Percentiles rank a stretch among this genome's conserved stretches.
Evolutionary conservation across 2,113 vertebrate genomes (phyloP).

Genomic region (Orycteropus afer): DNA sequence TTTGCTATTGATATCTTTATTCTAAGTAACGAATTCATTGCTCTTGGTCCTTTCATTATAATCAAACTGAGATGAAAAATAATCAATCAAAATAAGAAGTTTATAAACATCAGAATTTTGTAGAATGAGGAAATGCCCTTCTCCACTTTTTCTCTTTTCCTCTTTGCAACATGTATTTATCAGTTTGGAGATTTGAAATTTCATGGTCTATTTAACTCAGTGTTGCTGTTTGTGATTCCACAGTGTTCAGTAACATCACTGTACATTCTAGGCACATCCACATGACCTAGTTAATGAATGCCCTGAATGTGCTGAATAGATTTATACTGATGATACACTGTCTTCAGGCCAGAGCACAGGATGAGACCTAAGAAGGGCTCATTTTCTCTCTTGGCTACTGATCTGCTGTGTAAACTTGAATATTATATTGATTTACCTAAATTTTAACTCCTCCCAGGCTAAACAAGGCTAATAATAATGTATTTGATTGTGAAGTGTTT

Average conservation of each 20-base stretch:
- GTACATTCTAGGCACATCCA: conserved; percentile 57
- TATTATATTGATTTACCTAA: conserved; percentile 27
- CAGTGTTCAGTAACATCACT: not conserved
- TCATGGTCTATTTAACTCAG: conserved; percentile 44
- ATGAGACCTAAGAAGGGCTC: conserved; percentile 1
- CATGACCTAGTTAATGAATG: conserved; percentile 50
- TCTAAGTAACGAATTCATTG: not conserved
- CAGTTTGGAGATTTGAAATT: conserved; percentile 33
- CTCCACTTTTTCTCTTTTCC: not conserved
- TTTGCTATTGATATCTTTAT: not conserved
- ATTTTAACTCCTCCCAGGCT: not conserved
- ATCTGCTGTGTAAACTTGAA: conserved; percentile 53
- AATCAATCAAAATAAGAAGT: not conserved
- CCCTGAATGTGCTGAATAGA: not conserved
- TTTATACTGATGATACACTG: conserved; percentile 26
- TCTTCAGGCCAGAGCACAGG: not conserved
- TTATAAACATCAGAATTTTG: not conserved
- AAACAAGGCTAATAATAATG: conserved; percentile 25
- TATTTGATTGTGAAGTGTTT: not conserved
- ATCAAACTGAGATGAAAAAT: not conserved
- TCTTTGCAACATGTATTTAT: not conserved
- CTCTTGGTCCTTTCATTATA: not conserved
- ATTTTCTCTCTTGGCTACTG: conserved; percentile 50
- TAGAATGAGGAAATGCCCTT: not conserved
- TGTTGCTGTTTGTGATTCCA: conserved; percentile 15